Conservation (phyloP, 2,888 invertebrate species). For the Willowsia nigromaculata region DNA sequence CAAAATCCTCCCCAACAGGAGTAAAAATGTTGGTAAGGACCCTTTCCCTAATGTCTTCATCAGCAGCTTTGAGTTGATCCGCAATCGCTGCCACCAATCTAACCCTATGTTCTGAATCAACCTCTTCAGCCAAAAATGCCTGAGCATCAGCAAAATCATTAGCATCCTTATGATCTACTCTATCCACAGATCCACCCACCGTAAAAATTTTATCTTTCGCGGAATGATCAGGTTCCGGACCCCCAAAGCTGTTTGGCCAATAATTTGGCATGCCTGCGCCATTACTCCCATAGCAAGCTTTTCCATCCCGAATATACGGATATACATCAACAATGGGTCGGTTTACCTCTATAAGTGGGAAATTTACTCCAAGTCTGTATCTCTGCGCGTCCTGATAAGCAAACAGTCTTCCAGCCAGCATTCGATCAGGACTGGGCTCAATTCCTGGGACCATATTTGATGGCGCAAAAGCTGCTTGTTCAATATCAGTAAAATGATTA, state of each 20-base stretch:
- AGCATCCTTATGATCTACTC: constrained; percentile 93
- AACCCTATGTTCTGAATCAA: constrained; percentile 88
- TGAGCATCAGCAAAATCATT: constrained; percentile 91
- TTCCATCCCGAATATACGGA: constrained; percentile 92
- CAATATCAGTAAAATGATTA: constrained; percentile 64
- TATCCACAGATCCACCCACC: constrained; percentile 88
- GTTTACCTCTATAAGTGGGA: constrained; percentile 95
- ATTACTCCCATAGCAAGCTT: constrained; percentile 85
- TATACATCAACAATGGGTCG: constrained; percentile 87
- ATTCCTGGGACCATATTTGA: constrained; percentile 70
- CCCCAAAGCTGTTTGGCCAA: constrained; percentile 96
- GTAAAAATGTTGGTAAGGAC: constrained; percentile 10
- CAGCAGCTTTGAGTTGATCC: background rate
- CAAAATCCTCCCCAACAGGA: background rate
- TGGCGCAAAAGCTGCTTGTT: constrained; percentile 60
- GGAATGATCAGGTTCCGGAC: constrained; percentile 87
- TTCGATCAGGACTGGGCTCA: constrained; percentile 64
- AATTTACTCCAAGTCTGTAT: constrained; percentile 94
- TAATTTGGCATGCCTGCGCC: constrained; percentile 96
- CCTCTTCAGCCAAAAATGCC: constrained; percentile 89
- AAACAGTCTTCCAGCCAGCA: constrained; percentile 67
- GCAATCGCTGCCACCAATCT: constrained; percentile 24
- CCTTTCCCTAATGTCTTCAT: background rate
- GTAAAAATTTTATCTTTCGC: too few relatives aligned
- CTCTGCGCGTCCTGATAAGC: constrained; percentile 87